These are phyloP conservation scores for Zaprionus taronus DNA, from an alignment of 1,140 invertebrate species.

Conservation along the genomic window DNA sequence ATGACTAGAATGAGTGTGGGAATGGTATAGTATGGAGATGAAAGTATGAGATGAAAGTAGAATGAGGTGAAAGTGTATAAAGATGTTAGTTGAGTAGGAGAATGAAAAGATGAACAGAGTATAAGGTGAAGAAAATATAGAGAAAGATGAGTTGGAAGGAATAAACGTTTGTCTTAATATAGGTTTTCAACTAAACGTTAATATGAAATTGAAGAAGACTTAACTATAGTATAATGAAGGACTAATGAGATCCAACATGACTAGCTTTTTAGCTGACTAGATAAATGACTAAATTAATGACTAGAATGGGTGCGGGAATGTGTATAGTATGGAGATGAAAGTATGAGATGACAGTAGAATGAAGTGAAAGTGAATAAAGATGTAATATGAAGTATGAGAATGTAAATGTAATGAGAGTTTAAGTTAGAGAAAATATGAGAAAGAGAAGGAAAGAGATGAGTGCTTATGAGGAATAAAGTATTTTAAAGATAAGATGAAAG, in stretches of 20 bases:
- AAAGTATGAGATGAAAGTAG: neutral
- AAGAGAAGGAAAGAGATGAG: neutral
- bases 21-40: neutral
- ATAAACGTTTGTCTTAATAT: no score
- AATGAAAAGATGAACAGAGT: no score
- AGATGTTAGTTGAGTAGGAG: neutral
- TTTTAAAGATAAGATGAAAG: conserved; percentile 1
- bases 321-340: neutral
- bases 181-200: no score
- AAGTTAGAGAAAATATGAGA: neutral
- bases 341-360: neutral
- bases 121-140: no score
- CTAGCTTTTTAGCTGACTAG: conserved; percentile 9
- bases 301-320: conserved; percentile 23
- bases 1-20: conserved; percentile 37
- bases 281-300: conserved; percentile 42
- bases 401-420: neutral
- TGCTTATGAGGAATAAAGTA: neutral
- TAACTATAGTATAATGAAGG: neutral
- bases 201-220: no score
- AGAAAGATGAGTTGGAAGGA: no score
- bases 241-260: conserved; percentile 29
- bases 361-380: neutral
- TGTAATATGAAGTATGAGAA: neutral
- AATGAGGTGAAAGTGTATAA: neutral